phyloP scores from a whole-genome alignment of 2,113 vertebrate species.

The Tetraodon nigroviridis region DNA sequence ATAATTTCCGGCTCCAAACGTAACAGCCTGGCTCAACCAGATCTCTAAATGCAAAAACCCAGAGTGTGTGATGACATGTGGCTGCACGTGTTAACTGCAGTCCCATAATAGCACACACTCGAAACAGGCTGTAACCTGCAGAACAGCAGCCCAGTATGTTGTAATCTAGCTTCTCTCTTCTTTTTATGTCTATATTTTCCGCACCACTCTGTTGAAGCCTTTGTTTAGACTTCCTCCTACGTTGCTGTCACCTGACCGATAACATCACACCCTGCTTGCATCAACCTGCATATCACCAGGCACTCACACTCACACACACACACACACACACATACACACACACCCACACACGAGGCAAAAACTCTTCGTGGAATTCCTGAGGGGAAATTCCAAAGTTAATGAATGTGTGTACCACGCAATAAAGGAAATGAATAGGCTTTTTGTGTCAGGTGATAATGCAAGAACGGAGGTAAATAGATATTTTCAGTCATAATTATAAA shows the following conservation, averaged over 20 bases:
- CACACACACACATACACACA: constrained; percentile 24
- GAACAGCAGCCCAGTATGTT: no score
- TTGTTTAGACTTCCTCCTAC: neutral
- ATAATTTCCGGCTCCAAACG: no score
- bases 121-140: no score
- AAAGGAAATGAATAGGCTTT: neutral
- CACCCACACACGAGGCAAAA: neutral
- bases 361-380: neutral
- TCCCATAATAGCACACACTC: no score
- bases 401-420: constrained; percentile 2
- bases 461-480: constrained; percentile 9
- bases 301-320: neutral
- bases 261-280: constrained; percentile 32
- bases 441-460: neutral
- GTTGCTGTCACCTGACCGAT: constrained; percentile 49
- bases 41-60: no score
- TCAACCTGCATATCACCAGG: neutral
- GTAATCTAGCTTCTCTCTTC: no score
- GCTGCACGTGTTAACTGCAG: no score
- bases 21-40: no score
- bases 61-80: no score
- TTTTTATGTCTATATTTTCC: no score
- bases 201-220: no score
- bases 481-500: constrained; percentile 14
- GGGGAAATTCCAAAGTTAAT: constrained; percentile 1